Base-by-base conservation (phyloP, 2,888 invertebrate genomes). In the Toxonevra muliebris region DNA sequence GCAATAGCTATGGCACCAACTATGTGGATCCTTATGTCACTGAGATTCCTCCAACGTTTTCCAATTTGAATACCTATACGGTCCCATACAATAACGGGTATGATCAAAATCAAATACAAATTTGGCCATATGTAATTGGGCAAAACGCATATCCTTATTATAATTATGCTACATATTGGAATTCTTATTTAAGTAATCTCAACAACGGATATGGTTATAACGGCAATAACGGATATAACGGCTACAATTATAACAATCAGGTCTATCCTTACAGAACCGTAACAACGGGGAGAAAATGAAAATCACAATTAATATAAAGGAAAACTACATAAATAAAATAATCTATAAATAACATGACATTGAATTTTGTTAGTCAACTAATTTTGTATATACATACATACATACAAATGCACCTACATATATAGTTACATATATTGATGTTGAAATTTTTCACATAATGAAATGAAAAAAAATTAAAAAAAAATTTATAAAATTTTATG, bases 41-140 rank as follows among this genome's bases (percentile, higher is more conserved):
- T 42, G 13, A 40, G 5, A 30, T 2, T 2, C 1, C 30, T 11
- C 73, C 72, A 11, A 72, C 71, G 20, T 75, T 75, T 42, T 70
- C 74, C 0, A 42, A 65, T 48, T 50, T 73, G 12, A 60, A 64
- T 53, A 40, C 40, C 12, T 43, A 61, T 42, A 1, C 61, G 1
- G 43, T 20, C 42, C 9, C 13, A 13, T 52, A 54, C 53, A 60
- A 58, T 57, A 65, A 54, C 15, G 15, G 45, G 59, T 48, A 53
- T 53, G 57, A 65, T 30, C 61, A 65, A 30, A 64, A 64, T 40
- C n/a, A n/a, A n/a, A 67, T 73, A 40, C 68, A 66, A 8, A 66
- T 68, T 66, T 69, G 66, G 69, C 73, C 73, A 0, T 71, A 61
- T 69, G 69, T 70, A 1, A 64, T 68, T 8, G 69, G 61, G n/a